phyloP scores from a whole-genome alignment of 2,888 invertebrate species.

The Spicauda simplicius region DNA sequence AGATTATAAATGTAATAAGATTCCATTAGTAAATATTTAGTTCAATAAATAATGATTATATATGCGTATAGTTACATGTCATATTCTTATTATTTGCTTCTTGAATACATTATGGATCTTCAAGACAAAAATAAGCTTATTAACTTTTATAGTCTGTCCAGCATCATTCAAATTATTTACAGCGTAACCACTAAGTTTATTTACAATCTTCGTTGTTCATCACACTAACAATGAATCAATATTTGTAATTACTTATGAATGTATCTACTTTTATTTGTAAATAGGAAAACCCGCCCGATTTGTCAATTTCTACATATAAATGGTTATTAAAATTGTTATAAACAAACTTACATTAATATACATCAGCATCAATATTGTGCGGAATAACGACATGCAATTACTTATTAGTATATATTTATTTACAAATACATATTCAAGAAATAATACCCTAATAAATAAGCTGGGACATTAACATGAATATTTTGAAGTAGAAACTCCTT shows the following conservation, averaged over 20 bases:
- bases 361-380: no score
- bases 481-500: conserved; percentile 28
- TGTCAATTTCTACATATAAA: background rate
- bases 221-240: conserved; percentile 18
- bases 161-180: conserved; percentile 58
- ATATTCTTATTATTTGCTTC: conserved; percentile 19
- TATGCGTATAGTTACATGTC: background rate
- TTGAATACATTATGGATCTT: conserved; percentile 27
- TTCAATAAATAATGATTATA: no score
- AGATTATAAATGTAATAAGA: background rate
- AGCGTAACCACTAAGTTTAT: conserved; percentile 44
- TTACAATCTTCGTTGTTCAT: conserved; percentile 44
- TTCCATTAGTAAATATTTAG: no score
- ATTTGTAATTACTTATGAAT: background rate
- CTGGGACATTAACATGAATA: conserved; percentile 21
- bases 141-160: conserved; percentile 61
- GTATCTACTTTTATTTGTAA: background rate
- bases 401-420: background rate
- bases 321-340: no score
- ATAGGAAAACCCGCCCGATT: conserved; percentile 31
- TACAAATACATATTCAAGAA: background rate
- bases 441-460: conserved; percentile 12
- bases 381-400: conserved; percentile 13
- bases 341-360: no score
- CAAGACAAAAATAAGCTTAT: conserved; percentile 27